Conservation (phyloP, 2,797 vertebrate genomes). For the Mus caroli region DNA sequence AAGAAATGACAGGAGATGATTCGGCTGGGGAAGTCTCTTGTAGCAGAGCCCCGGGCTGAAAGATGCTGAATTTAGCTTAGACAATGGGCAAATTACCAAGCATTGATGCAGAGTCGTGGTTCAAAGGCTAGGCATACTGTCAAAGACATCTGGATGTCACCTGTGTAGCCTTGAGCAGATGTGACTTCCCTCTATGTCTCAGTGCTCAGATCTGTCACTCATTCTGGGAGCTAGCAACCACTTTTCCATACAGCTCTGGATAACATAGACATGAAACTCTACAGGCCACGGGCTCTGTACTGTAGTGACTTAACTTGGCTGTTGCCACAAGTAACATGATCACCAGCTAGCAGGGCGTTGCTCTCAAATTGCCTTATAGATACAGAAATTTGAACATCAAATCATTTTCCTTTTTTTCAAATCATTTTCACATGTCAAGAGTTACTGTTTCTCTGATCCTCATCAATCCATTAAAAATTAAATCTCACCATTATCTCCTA, state of each 20-base stretch:
- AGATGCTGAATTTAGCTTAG: not conserved
- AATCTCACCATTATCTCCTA: not conserved
- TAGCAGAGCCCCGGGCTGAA: not conserved
- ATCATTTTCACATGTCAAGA: not conserved
- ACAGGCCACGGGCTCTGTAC: not conserved
- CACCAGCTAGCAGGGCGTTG: not conserved
- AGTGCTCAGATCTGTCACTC: not conserved
- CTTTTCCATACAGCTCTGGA: not conserved
- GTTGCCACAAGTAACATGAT: fast-evolving
- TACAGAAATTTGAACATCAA: not conserved
- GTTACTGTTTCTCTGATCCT: not conserved
- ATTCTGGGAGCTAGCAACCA: not conserved
- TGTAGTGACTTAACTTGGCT: not conserved
- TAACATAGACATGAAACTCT: not conserved
- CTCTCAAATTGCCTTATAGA: not conserved
- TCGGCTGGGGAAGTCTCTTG: not conserved
- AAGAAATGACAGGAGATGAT: not conserved
- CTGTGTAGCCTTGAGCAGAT: not conserved
- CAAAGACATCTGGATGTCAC: not conserved
- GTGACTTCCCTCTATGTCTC: not conserved
- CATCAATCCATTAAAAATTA: not conserved
- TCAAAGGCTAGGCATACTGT: not conserved
- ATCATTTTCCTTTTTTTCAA: not conserved
- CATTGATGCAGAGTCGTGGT: not conserved
- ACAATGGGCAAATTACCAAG: not conserved